Evolutionary conservation across 2,888 invertebrate genomes (phyloP).

Genomic region (Leucoma salicis): DNA sequence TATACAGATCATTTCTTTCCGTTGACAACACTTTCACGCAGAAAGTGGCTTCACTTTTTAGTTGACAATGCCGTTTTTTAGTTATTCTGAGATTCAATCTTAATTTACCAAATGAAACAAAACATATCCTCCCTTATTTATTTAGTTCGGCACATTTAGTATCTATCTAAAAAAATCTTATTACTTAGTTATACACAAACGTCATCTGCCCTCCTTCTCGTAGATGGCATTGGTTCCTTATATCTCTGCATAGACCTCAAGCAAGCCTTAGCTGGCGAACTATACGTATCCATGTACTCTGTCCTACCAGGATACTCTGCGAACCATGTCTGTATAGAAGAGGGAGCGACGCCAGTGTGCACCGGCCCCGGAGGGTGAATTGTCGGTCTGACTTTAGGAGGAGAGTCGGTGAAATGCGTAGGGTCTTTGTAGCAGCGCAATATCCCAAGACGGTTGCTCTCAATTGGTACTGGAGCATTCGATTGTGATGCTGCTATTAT

Average conservation of each 20-base stretch:
- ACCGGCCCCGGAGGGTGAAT: slow-evolving; percentile 74
- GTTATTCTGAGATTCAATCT: too few species aligned
- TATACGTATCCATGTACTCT: slow-evolving; percentile 84
- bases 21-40: too few species aligned
- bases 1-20: too few species aligned
- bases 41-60: too few species aligned
- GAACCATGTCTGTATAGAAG: slow-evolving; percentile 77
- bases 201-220: slow-evolving; percentile 82
- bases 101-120: not conserved
- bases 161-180: slow-evolving; percentile 13
- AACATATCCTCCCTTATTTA: slow-evolving; percentile 53
- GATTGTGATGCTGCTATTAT: slow-evolving; percentile 84
- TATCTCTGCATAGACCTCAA: slow-evolving; percentile 84
- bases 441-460: slow-evolving; percentile 78
- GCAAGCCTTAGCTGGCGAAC: slow-evolving; percentile 82
- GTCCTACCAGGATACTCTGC: slow-evolving; percentile 81
- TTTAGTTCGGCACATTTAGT: slow-evolving; percentile 13
- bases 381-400: slow-evolving; percentile 78
- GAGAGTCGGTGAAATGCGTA: slow-evolving; percentile 77
- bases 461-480: slow-evolving; percentile 81
- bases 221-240: slow-evolving; percentile 84
- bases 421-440: slow-evolving; percentile 84
- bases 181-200: slow-evolving; percentile 56
- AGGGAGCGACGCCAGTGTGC: slow-evolving; percentile 70
- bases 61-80: too few species aligned